phyloP scores from a whole-genome alignment of 2,113 vertebrate species.

The Pelecanoides urinatrix region DNA sequence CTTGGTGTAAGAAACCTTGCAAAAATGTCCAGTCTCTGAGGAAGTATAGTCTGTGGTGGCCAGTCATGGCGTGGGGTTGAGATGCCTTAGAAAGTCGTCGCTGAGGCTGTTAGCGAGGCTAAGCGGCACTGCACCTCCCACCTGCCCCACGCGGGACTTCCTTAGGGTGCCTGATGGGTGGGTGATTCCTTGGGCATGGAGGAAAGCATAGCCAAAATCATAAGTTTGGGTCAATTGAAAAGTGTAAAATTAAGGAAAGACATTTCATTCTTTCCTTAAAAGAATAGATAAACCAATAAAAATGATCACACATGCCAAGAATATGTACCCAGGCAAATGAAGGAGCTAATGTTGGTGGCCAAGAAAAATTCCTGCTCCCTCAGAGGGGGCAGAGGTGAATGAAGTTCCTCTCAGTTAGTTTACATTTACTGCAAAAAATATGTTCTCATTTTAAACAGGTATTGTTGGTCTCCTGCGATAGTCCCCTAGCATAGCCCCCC shows the following conservation, averaged over 20 bases:
- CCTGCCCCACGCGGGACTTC: not conserved
- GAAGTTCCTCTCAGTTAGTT: not conserved
- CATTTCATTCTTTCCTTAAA: not conserved
- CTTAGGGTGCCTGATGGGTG: not conserved
- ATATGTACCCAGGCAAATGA: not conserved
- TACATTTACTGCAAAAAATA: not conserved
- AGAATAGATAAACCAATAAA: not conserved
- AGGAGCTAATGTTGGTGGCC: not conserved
- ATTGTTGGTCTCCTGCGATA: not conserved
- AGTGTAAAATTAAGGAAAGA: not conserved
- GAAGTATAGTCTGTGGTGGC: not conserved
- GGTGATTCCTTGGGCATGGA: not conserved
- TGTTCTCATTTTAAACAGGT: not conserved
- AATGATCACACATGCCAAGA: not conserved
- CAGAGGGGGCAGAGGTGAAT: not conserved
- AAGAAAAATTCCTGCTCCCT: not conserved
- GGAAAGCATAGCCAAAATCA: not conserved
- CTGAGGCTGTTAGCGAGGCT: not conserved
- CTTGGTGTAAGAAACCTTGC: not conserved
- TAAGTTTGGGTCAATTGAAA: not conserved
- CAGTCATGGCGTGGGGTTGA: accelerated
- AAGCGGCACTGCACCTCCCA: not conserved
- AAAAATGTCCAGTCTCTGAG: not conserved
- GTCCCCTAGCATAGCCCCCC: not conserved
- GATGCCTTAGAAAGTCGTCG: not conserved